phyloP scores from a whole-genome alignment of 2,888 invertebrate genomes.

The Lasius fuliginosus region DNA sequence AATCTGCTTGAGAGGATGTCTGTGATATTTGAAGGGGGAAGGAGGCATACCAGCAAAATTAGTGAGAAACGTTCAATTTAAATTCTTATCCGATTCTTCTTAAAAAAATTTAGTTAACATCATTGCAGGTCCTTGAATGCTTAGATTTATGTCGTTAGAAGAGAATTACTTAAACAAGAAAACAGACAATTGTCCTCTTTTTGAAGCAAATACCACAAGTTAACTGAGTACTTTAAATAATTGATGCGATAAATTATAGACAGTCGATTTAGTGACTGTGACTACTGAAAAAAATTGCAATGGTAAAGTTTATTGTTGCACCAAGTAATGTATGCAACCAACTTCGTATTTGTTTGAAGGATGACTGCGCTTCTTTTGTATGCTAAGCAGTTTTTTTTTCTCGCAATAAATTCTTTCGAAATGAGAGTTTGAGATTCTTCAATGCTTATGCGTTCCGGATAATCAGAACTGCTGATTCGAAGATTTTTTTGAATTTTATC shows the following conservation, averaged over 20 bases:
- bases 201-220: background rate
- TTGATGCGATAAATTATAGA: background rate
- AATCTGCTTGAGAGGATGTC: slow-evolving; percentile 53
- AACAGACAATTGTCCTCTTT: background rate
- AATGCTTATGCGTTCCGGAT: background rate
- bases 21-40: background rate
- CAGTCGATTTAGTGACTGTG: background rate
- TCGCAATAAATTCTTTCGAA: background rate
- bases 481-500: background rate
- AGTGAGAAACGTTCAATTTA: background rate
- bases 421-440: background rate
- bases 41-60: background rate
- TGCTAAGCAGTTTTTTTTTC: background rate
- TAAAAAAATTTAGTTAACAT: background rate
- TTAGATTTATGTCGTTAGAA: background rate
- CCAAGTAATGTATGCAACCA: background rate
- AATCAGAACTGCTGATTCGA: background rate
- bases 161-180: background rate
- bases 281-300: background rate
- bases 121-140: background rate
- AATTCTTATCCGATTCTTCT: background rate
- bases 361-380: background rate
- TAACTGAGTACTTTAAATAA: background rate
- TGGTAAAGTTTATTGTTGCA: background rate
- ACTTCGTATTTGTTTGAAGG: background rate